Percentiles rank a stretch among this genome's conserved stretches.
phyloP scores from a whole-genome alignment of 2,888 invertebrate genomes.

The Sceliomorpha sp. region DNA sequence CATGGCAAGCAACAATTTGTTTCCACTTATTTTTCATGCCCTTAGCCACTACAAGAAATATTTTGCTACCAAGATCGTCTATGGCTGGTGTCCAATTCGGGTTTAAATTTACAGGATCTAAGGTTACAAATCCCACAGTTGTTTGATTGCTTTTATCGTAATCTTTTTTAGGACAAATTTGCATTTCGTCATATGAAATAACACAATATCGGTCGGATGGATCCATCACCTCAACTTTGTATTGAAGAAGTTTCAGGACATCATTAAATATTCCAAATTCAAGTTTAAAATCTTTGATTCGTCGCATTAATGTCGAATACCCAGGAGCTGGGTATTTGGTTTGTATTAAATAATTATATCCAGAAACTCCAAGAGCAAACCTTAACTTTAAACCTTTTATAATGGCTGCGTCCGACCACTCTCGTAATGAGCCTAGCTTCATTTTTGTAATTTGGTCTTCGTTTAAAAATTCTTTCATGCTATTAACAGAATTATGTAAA shows the following conservation, averaged over 20 bases:
- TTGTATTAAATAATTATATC: slow-evolving; percentile 16
- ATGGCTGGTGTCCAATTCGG: not conserved
- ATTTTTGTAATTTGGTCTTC: slow-evolving; percentile 22
- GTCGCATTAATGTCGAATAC: slow-evolving; percentile 29
- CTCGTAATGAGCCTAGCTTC: not conserved
- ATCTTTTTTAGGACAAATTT: slow-evolving; percentile 12
- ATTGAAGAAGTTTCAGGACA: slow-evolving; percentile 8
- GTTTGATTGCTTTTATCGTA: slow-evolving; percentile 4
- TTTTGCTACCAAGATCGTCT: slow-evolving; percentile 9
- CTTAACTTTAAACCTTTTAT: slow-evolving; percentile 33
- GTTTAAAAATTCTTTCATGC: slow-evolving; percentile 14
- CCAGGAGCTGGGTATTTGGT: slow-evolving; percentile 22
- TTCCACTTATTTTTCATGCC: slow-evolving; percentile 23
- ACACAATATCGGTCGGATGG: slow-evolving; percentile 21
- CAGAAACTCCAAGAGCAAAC: slow-evolving; percentile 16
- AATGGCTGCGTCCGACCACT: slow-evolving; percentile 30
- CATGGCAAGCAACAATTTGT: slow-evolving; percentile 23
- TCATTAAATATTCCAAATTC: slow-evolving; percentile 35
- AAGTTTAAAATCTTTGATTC: slow-evolving; percentile 33
- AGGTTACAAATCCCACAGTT: slow-evolving; percentile 2
- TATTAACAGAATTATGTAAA: too few relatives aligned
- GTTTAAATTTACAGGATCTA: too few relatives aligned
- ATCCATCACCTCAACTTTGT: slow-evolving; percentile 26
- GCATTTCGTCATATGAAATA: slow-evolving; percentile 27
- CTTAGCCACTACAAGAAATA: slow-evolving; percentile 11